Conservation (phyloP, 2,113 vertebrate species). For the Thymallus thymallus region DNA sequence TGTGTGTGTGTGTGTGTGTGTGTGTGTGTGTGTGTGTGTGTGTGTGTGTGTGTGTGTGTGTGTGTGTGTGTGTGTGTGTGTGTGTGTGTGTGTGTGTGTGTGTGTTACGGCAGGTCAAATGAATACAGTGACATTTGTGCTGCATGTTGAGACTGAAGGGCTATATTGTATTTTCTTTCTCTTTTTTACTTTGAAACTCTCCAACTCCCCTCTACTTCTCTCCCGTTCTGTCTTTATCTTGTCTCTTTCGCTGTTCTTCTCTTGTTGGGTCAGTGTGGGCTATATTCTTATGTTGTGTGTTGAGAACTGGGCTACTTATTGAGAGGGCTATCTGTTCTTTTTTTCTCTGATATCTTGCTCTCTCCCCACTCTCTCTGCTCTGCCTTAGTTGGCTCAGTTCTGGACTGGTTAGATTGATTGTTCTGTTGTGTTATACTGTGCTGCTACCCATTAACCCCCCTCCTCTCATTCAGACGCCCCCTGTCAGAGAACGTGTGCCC, state of each 20-base stretch:
- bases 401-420: constrained; percentile 6
- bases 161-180: background rate
- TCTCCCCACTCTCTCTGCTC: constrained; percentile 6
- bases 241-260: no score
- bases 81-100: no score
- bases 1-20: no score
- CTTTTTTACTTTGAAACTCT: constrained; percentile 8
- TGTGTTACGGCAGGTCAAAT: constrained; percentile 4
- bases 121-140: constrained; percentile 1
- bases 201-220: background rate
- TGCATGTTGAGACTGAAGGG: constrained; percentile 10
- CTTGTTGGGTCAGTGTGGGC: background rate
- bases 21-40: no score
- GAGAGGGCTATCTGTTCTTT: no score
- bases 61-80: no score
- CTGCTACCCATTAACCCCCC: background rate
- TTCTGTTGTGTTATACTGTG: background rate
- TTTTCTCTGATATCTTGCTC: background rate
- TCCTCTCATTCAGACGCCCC: background rate
- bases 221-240: background rate
- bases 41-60: no score
- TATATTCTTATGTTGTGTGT: no score
- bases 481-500: constrained; percentile 23
- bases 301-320: no score
- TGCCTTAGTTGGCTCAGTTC: constrained; percentile 12